Conservation (phyloP, 2,797 vertebrate genomes). For the Onychomys torridus region DNA sequence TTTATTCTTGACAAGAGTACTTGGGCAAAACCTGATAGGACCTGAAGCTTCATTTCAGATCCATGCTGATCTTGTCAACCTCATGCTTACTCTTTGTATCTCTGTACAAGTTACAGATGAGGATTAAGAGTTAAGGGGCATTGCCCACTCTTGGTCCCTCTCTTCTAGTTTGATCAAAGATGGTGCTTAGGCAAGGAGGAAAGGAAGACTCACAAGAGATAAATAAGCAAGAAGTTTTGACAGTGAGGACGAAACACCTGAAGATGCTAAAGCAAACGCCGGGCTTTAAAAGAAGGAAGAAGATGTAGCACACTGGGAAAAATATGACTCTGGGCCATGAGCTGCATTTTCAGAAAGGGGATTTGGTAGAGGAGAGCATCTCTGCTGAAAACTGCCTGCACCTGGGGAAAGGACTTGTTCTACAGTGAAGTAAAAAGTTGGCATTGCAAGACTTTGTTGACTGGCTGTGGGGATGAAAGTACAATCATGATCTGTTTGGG, state of each 20-base stretch:
- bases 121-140: neutral
- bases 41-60: neutral
- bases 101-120: neutral
- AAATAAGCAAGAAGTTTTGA: slow-evolving; percentile 48
- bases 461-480: slow-evolving; percentile 50
- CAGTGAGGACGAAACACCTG: slow-evolving; percentile 58
- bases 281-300: slow-evolving; percentile 48
- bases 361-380: neutral
- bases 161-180: neutral
- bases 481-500: slow-evolving; percentile 71
- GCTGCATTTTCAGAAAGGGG: slow-evolving; percentile 23
- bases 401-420: slow-evolving; percentile 50
- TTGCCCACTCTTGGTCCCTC: neutral
- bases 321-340: slow-evolving; percentile 14
- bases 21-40: neutral
- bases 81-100: neutral
- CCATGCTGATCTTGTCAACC: neutral
- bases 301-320: neutral
- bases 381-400: slow-evolving; percentile 7
- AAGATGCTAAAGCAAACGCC: slow-evolving; percentile 55
- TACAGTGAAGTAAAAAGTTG: slow-evolving; percentile 15
- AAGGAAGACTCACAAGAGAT: neutral
- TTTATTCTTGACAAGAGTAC: neutral
- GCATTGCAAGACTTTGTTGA: slow-evolving; percentile 57
- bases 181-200: neutral